Conservation (phyloP, 2,888 invertebrate species). For the Sicus ferrugineus region DNA sequence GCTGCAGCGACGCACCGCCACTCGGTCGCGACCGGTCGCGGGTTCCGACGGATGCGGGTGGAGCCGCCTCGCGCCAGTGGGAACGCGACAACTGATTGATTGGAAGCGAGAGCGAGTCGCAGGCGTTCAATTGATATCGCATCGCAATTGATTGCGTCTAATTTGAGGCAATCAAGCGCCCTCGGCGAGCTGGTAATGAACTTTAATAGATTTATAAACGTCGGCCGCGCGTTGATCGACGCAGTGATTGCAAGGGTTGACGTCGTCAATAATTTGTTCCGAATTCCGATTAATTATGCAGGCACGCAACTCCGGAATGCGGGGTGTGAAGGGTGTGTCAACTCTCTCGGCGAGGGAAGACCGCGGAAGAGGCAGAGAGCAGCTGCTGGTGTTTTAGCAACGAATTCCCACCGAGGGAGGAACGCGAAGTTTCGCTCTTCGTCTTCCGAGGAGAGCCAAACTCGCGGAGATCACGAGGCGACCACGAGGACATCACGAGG, state of each 20-base stretch:
- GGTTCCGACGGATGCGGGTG: constrained; percentile 37
- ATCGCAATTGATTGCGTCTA: constrained; percentile 54
- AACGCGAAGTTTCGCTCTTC: too few species aligned
- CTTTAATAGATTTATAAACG: not conserved
- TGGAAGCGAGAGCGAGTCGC: constrained; percentile 36
- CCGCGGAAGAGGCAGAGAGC: too few species aligned
- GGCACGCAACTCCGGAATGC: too few species aligned
- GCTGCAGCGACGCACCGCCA: not conserved
- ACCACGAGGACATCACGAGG: too few species aligned
- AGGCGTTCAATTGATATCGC: constrained; percentile 55
- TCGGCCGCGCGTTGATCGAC: not conserved
- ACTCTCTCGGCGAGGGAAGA: too few species aligned
- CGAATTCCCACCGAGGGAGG: too few species aligned
- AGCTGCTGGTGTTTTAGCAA: too few species aligned
- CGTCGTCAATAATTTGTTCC: too few species aligned
- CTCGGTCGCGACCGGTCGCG: not conserved
- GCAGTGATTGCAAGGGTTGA: not conserved
- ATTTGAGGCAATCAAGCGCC: constrained; percentile 56
- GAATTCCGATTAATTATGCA: too few species aligned
- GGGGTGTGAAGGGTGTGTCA: too few species aligned
- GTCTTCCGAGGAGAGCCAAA: too few species aligned
- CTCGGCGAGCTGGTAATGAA: not conserved
- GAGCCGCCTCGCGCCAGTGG: constrained; percentile 22
- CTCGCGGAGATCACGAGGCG: too few species aligned
- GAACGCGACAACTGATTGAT: constrained; percentile 23